Evolutionary conservation across 2,797 vertebrate species (phyloP), one percentile per base, ranked within the genome.

Genomic region (Gadopsis bispinosus): DNA sequence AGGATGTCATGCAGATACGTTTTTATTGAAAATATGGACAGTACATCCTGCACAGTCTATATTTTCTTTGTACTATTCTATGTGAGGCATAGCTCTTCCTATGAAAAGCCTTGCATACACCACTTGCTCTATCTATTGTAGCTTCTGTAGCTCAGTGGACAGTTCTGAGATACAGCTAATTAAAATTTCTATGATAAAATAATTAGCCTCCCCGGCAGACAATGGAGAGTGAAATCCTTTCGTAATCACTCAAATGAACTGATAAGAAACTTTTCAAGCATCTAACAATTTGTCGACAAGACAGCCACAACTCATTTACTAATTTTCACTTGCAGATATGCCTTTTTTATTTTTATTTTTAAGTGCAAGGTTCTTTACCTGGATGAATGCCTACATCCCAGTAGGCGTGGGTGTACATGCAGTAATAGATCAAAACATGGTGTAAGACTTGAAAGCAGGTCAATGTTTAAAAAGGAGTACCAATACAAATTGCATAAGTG

Each of bases 131-230:
- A 91, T 93, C 91, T 86, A 48, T 75, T 89, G 81, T 75, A 80
- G 89, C 87, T 87, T 86, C 88, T 92, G 89, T 82, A 83, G 87
- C 89, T 91, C 78, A 41, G 72, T 89, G 79, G 91, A 90, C 87
- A 91, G 91, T 85, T 87, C 75, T 73, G 88, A 94, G 93, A 94
- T 93, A 90, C 83, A 90, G 92, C 88, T 94, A 96, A 95, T 96
- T 96, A 94, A 94, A 94, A 94, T 91, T 91, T 88, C 55, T 83
- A 75, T 93, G 93, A 94, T 95, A 94, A 95, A 95, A 95, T 95
- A 95, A 95, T 96, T 96, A 95, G 91, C 88, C 85, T 92, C 77
- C 83, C 75, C 82, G 69, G 83, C 89, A 94, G 87, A 95, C 91
- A 94, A 94, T 89, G 85, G 87, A 73, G 79, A 91, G 69, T 84